phyloP scores from a whole-genome alignment of 2,888 invertebrate genomes.

The Panopea generosa region DNA sequence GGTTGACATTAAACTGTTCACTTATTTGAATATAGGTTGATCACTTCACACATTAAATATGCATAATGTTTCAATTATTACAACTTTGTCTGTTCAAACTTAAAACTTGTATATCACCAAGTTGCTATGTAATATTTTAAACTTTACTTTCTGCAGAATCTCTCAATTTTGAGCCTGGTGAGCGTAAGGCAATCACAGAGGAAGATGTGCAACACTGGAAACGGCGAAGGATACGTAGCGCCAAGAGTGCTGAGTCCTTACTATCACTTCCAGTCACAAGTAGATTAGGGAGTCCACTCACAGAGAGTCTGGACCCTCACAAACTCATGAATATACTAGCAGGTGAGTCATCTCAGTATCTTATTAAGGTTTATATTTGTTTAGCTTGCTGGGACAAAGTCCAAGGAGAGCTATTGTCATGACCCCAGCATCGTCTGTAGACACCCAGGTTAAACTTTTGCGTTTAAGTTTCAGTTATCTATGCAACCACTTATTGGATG shows the following conservation, averaged over 20 bases:
- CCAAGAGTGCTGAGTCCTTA: constrained; percentile 81
- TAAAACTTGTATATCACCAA: too few relatives aligned
- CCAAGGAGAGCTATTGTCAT: too few relatives aligned
- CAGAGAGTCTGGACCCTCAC: constrained; percentile 61
- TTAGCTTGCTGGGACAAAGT: too few relatives aligned
- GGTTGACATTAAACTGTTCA: too few relatives aligned
- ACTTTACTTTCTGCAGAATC: constrained; percentile 40
- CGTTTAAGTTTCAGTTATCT: too few relatives aligned
- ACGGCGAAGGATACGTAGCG: constrained; percentile 75
- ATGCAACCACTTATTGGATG: too few relatives aligned
- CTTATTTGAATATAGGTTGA: too few relatives aligned
- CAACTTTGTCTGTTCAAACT: too few relatives aligned
- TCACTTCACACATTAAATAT: too few relatives aligned
- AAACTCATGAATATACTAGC: constrained; percentile 63
- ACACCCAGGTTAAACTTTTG: too few relatives aligned
- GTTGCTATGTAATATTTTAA: background rate
- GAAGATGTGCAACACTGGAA: constrained; percentile 83
- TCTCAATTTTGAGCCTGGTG: constrained; percentile 57
- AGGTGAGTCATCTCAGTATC: constrained; percentile 36
- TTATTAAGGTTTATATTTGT: background rate
- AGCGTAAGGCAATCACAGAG: constrained; percentile 79
- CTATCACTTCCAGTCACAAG: constrained; percentile 70
- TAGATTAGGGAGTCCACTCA: constrained; percentile 58
- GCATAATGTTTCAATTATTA: too few relatives aligned
- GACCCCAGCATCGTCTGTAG: too few relatives aligned